phyloP scores from a whole-genome alignment of 2,113 vertebrate genomes.

The Chelonoidis abingdonii region DNA sequence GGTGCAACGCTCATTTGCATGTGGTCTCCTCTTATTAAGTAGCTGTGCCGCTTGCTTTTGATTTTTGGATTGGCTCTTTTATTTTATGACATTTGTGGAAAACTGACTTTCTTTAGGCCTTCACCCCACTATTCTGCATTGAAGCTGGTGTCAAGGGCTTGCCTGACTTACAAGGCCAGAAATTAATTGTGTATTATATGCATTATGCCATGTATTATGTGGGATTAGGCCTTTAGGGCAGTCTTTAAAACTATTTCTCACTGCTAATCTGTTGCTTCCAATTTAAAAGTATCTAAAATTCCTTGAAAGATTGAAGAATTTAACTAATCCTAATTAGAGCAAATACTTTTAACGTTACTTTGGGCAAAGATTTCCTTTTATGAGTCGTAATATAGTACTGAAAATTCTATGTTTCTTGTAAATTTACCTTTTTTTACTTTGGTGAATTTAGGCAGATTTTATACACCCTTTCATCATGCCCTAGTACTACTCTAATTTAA shows the following conservation, averaged over 20 bases:
- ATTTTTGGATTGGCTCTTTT: background rate
- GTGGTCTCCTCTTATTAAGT: background rate
- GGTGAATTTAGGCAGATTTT: background rate
- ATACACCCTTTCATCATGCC: background rate
- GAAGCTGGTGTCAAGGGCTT: background rate
- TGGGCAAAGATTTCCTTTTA: background rate
- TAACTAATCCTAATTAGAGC: background rate
- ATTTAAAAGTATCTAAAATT: background rate
- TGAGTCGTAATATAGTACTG: background rate
- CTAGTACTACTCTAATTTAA: background rate
- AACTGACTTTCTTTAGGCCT: background rate
- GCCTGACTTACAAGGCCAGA: background rate
- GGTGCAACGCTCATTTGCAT: background rate
- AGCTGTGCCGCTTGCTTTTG: background rate
- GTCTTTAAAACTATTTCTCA: background rate
- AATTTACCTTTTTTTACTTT: background rate
- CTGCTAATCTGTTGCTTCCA: background rate
- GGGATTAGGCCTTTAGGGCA: background rate
- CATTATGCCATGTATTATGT: background rate
- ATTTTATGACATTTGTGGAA: background rate
- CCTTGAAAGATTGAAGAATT: background rate
- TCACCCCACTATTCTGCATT: background rate
- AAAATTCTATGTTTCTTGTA: background rate
- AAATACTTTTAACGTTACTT: background rate
- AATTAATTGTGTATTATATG: background rate